Base-by-base conservation (phyloP, 2,888 invertebrate species). In the Diogma glabrata region DNA sequence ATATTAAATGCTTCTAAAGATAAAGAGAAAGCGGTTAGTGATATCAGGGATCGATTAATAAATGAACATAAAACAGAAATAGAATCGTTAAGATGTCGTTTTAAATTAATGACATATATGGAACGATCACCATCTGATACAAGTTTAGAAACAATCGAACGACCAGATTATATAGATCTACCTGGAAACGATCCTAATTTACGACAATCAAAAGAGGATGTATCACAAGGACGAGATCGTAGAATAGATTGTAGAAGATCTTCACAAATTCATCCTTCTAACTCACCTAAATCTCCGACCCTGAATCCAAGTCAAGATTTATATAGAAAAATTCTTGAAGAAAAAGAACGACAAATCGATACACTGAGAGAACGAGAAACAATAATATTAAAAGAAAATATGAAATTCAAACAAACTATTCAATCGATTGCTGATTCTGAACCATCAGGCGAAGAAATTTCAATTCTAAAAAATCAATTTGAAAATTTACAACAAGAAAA, bases 101-200 rank as follows among this genome's bases (percentile, higher is more conserved):
- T 82, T 67, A 80, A 82, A 55, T 70, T 87, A 53, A 85, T 87
- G 76, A 79, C 86, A 0, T 80, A 78, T 46, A 82, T 84, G 77
- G 84, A 87, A 58, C 74, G 82, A 33, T 85, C 84, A 51, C 84
- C 86, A 0, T 86, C 86, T 6, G 87, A 88, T 58, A 78, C 79
- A 3, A 87, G 82, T 63, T 70, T 87, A 5, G 88, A 89, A 61
- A 84, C 82, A 67, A 79, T 83, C 17, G 85, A 85, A 67, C 75
- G 81, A 4, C 74, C 75, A 0, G 81, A 80, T 59, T 72, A 78
- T 55, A 81, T 79, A 58, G 79, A 81, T 59, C 69, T 82, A 28
- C 65, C 72, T 4, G 79, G 74, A 54, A 82, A 82, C 61, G 82
- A 84, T 58, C 74, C 79, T 0, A 78, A 82, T 38, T 65, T 87